Evolutionary conservation across 2,113 vertebrate genomes (phyloP).

Genomic region (Sorex fumeus): DNA sequence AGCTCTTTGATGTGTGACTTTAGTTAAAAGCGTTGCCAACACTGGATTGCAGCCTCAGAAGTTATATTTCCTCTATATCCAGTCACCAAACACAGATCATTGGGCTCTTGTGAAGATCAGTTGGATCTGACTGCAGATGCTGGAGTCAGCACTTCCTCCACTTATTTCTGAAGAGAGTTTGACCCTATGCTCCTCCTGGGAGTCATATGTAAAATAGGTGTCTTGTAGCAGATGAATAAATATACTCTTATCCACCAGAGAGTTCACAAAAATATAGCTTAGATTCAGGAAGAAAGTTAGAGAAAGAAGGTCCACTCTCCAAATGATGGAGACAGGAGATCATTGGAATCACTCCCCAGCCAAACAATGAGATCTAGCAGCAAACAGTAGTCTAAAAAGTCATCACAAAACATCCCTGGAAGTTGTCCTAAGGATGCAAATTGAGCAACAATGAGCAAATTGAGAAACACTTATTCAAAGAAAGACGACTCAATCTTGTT

Average conservation of each 20-base stretch:
- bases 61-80: no score
- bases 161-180: not conserved
- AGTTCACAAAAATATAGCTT: not conserved
- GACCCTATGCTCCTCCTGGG: not conserved
- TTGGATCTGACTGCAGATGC: no score
- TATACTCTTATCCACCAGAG: not conserved
- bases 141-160: no score
- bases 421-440: not conserved
- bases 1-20: not conserved
- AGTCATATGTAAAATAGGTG: not conserved
- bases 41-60: no score
- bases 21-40: no score
- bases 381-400: not conserved
- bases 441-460: no score
- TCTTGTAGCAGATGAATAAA: not conserved
- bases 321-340: not conserved
- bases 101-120: no score
- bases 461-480: not conserved
- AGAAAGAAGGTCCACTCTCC: not conserved
- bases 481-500: not conserved
- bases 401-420: not conserved
- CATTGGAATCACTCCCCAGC: not conserved
- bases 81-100: no score
- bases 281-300: not conserved
- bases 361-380: not conserved